Evolutionary conservation across 2,113 vertebrate species (phyloP).

Genomic region (Atractosteus spatula): DNA sequence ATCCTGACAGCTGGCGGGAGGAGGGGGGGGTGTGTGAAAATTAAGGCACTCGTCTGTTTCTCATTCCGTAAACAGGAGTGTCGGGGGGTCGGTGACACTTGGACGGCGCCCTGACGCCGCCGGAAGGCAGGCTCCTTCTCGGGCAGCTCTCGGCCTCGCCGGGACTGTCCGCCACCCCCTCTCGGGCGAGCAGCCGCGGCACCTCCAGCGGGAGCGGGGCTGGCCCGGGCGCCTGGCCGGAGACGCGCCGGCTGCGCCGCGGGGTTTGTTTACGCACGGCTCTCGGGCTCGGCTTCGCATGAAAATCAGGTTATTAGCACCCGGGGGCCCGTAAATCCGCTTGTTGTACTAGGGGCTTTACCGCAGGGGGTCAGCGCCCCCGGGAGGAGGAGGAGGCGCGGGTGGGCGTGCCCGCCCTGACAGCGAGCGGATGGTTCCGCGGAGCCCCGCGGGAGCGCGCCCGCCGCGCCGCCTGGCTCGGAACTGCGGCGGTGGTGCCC

Average conservation of each 20-base stretch:
- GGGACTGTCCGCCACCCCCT: background rate
- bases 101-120: no score
- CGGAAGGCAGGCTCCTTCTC: background rate
- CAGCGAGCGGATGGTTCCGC: slow-evolving; percentile 32
- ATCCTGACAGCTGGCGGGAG: no score
- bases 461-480: slow-evolving; percentile 34
- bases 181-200: slow-evolving; percentile 8
- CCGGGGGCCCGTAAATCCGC: slow-evolving; percentile 16
- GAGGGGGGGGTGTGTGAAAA: no score
- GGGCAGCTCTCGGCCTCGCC: slow-evolving; percentile 4
- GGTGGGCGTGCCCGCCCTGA: slow-evolving; percentile 16
- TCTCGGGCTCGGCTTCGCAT: background rate
- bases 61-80: no score
- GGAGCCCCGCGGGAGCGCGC: slow-evolving; percentile 35
- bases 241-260: background rate
- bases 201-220: slow-evolving; percentile 1
- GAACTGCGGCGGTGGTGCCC: background rate
- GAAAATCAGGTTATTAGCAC: slow-evolving; percentile 19
- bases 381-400: background rate
- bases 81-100: no score
- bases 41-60: no score
- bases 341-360: slow-evolving; percentile 27
- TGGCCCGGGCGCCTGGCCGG: background rate
- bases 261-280: no score
- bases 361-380: background rate